Conservation (phyloP, 2,888 invertebrate genomes). For the Dendrolimus pini region DNA sequence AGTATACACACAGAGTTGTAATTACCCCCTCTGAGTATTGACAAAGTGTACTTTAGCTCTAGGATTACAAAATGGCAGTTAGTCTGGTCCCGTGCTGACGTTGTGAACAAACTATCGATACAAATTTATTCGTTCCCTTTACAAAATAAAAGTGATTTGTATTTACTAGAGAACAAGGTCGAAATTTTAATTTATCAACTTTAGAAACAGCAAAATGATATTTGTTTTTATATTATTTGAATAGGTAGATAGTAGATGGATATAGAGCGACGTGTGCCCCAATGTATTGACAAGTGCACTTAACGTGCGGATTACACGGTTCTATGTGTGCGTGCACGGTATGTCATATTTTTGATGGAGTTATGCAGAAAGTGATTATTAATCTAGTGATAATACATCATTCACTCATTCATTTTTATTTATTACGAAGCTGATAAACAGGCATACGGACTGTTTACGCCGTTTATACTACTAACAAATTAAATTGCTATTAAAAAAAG, state of each 20-base stretch:
- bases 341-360: slow-evolving; percentile 17
- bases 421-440: no score
- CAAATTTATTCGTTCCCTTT: slow-evolving; percentile 16
- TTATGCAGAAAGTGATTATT: slow-evolving; percentile 24
- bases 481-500: no score
- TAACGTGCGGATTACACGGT: slow-evolving; percentile 52
- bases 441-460: no score
- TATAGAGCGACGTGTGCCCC: slow-evolving; percentile 31
- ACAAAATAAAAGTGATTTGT: slow-evolving; percentile 15
- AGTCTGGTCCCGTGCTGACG: slow-evolving; percentile 25
- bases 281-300: slow-evolving; percentile 66
- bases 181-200: slow-evolving; percentile 1
- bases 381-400: no score
- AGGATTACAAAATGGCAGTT: slow-evolving; percentile 61
- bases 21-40: slow-evolving; percentile 42
- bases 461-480: no score
- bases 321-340: slow-evolving; percentile 29
- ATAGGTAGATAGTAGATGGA: slow-evolving; percentile 44
- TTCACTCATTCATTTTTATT: no score
- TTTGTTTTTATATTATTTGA: slow-evolving; percentile 38
- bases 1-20: slow-evolving; percentile 15
- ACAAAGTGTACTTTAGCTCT: slow-evolving; percentile 56
- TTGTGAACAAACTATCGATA: slow-evolving; percentile 40
- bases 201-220: slow-evolving; percentile 2
- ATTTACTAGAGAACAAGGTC: slow-evolving; percentile 7